Evolutionary conservation across 1,140 invertebrate species (phyloP).

Genomic region (Caenorhabditis remanei): DNA sequence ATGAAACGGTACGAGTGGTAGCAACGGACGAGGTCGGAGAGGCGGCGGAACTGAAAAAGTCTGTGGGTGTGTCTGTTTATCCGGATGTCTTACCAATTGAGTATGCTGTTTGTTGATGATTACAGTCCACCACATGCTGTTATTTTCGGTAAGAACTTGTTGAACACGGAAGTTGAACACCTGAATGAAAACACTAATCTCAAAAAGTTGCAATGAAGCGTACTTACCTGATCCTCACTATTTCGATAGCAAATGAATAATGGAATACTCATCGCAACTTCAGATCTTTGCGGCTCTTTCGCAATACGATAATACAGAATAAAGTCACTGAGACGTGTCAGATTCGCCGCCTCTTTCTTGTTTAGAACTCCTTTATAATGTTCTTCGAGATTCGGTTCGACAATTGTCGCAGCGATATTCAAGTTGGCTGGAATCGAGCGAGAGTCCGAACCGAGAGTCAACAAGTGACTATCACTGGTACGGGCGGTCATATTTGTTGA

Average conservation of each 20-base stretch:
- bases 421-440: not conserved
- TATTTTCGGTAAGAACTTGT: slow-evolving; percentile 46
- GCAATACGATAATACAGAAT: slow-evolving; percentile 12
- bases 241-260: slow-evolving; percentile 38
- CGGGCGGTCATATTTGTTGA: not conserved
- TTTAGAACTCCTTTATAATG: slow-evolving; percentile 19
- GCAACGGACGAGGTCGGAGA: slow-evolving; percentile 26
- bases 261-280: not conserved
- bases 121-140: slow-evolving; percentile 40
- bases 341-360: slow-evolving; percentile 10
- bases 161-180: slow-evolving; percentile 30
- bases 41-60: slow-evolving; percentile 33
- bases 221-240: not conserved
- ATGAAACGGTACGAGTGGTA: slow-evolving; percentile 42
- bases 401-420: slow-evolving; percentile 31
- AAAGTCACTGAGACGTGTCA: slow-evolving; percentile 1
- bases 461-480: slow-evolving; percentile 21
- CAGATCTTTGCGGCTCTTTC: not conserved
- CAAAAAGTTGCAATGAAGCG: too few relatives aligned
- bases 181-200: not conserved
- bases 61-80: not conserved
- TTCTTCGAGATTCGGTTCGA: slow-evolving; percentile 21
- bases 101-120: slow-evolving; percentile 28
- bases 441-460: slow-evolving; percentile 21
- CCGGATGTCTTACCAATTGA: slow-evolving; percentile 27